phyloP scores from a whole-genome alignment of 2,888 invertebrate species.

The Mylabris sibirica region DNA sequence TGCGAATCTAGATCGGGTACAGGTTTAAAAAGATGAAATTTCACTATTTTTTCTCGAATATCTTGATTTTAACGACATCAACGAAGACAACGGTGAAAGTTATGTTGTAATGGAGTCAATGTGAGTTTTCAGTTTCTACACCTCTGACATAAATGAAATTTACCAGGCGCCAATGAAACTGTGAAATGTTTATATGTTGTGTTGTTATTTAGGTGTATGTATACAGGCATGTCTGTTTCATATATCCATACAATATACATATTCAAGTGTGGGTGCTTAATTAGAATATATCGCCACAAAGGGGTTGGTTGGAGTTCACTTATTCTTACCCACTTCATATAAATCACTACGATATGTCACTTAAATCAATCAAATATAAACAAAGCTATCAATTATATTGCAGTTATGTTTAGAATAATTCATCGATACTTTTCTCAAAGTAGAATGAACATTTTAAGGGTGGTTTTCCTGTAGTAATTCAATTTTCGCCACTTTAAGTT shows the following conservation, averaged over 20 bases:
- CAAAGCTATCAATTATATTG: not conserved
- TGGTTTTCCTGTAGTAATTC: too few relatives aligned
- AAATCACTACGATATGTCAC: constrained; percentile 1
- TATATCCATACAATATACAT: not conserved
- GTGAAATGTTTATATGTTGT: constrained; percentile 1
- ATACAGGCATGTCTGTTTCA: constrained; percentile 4
- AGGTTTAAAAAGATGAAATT: too few relatives aligned
- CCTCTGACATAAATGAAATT: not conserved
- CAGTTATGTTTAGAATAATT: not conserved
- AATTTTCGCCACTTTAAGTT: not conserved
- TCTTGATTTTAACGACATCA: too few relatives aligned
- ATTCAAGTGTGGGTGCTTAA: constrained; percentile 2
- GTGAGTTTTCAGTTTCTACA: not conserved
- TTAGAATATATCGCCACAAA: not conserved
- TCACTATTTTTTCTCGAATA: too few relatives aligned
- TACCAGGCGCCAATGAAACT: constrained; percentile 7
- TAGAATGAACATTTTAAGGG: too few relatives aligned
- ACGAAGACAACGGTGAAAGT: not conserved
- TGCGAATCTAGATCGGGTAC: too few relatives aligned
- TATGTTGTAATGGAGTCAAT: not conserved
- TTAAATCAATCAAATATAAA: not conserved
- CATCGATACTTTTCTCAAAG: too few relatives aligned
- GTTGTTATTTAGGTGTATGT: constrained; percentile 4
- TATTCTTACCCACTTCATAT: not conserved
- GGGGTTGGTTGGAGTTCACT: not conserved